A percentile compares a stretch with the other conserved stretches of the same genome.
These are phyloP conservation scores for Monodelphis domestica DNA, from an alignment of 2,797 vertebrate species.

Conservation along the genomic window DNA sequence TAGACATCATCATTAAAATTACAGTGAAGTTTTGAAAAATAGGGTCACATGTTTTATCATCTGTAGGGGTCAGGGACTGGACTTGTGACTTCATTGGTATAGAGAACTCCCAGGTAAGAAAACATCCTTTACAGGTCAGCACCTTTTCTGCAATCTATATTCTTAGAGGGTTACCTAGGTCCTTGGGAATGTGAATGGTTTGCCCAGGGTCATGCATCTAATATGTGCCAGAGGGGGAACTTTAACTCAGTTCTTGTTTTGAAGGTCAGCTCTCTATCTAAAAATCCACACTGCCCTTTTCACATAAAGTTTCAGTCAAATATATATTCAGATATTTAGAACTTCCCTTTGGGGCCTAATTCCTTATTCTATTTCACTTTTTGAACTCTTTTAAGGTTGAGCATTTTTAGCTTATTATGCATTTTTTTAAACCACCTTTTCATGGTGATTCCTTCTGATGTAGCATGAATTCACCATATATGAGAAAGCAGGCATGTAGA, in stretches of 20 bases:
- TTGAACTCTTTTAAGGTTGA: slow-evolving; percentile 45
- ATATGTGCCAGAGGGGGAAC: not conserved
- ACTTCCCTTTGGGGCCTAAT: not conserved
- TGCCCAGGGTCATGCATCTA: not conserved
- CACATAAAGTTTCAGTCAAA: not conserved
- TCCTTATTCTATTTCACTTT: slow-evolving; percentile 29
- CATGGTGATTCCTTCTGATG: rapidly evolving
- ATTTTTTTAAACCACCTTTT: not conserved
- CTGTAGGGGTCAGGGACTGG: not conserved
- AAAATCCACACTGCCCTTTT: not conserved
- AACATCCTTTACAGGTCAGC: not conserved
- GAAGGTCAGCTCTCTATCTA: not conserved
- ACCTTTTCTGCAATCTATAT: not conserved
- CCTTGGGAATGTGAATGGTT: not conserved
- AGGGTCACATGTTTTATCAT: not conserved
- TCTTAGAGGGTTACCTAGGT: not conserved
- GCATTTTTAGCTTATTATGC: not conserved
- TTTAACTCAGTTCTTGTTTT: not conserved
- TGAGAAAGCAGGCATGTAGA: not conserved
- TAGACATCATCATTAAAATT: not conserved
- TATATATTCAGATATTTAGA: not conserved
- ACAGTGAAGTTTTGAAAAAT: not conserved
- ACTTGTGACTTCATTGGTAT: not conserved
- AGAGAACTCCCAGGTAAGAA: not conserved
- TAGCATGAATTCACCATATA: not conserved